Conservation (phyloP, 1,140 invertebrate genomes). For the Zaprionus inermis region DNA sequence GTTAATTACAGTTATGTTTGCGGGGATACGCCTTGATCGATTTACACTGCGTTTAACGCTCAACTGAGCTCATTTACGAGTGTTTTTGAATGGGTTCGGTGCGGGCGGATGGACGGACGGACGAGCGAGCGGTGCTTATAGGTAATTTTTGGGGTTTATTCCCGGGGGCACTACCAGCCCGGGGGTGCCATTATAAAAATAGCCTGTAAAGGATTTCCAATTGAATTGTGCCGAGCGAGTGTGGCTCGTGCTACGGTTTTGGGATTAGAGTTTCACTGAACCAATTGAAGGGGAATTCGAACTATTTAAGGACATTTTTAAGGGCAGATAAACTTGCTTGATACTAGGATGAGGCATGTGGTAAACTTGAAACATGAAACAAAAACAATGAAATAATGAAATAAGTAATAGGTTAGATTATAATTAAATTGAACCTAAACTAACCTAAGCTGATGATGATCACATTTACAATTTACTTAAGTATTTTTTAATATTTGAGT, state of each 20-base stretch:
- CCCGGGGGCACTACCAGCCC: neutral
- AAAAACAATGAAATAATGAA: too few species aligned
- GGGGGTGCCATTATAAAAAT: slow-evolving; percentile 4
- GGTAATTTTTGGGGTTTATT: slow-evolving; percentile 11
- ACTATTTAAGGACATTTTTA: neutral
- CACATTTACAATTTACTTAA: too few species aligned
- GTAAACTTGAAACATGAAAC: too few species aligned
- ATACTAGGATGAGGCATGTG: too few species aligned
- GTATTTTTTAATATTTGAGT: too few species aligned
- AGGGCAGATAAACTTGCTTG: neutral
- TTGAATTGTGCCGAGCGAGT: slow-evolving; percentile 22
- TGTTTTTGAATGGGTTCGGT: slow-evolving; percentile 30
- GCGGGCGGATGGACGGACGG: neutral
- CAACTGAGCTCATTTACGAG: slow-evolving; percentile 53
- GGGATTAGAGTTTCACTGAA: neutral
- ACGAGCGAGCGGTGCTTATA: too few species aligned
- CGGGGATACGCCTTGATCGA: slow-evolving; percentile 75
- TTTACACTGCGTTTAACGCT: slow-evolving; percentile 76
- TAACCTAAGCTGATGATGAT: too few species aligned
- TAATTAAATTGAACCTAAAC: too few species aligned
- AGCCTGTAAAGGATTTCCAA: slow-evolving; percentile 15
- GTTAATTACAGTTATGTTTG: slow-evolving; percentile 74
- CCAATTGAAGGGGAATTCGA: neutral
- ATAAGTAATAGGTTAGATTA: too few species aligned
- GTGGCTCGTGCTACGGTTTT: neutral